A percentile compares a stretch with the other conserved stretches of the same genome.
Evolutionary conservation across 2,113 vertebrate genomes (phyloP).

Genomic region (Megaleporinus macrocephalus): DNA sequence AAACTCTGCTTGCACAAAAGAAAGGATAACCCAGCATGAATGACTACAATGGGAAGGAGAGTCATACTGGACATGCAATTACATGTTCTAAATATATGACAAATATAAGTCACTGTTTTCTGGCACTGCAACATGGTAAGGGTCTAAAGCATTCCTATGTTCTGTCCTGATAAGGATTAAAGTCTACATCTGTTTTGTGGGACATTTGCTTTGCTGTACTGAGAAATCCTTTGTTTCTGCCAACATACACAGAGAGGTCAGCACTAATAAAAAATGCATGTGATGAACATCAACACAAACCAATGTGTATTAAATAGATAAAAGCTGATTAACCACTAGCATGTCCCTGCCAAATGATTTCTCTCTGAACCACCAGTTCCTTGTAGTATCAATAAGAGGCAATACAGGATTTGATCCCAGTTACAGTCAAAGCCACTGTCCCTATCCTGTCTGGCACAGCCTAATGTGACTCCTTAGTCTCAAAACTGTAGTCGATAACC

Average conservation of each 20-base stretch:
- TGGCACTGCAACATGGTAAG: neutral
- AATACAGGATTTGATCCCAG: slow-evolving; percentile 39
- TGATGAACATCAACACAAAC: neutral
- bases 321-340: neutral
- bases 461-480: neutral
- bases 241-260: neutral
- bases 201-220: too few species aligned
- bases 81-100: neutral
- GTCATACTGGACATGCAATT: neutral
- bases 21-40: neutral
- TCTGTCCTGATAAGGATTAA: neutral
- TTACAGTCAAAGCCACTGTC: slow-evolving; percentile 35
- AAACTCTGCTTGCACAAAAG: too few species aligned
- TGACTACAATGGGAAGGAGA: neutral
- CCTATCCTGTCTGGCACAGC: slow-evolving; percentile 3
- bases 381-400: neutral
- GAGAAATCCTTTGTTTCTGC: too few species aligned
- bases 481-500: slow-evolving; percentile 34
- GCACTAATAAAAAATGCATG: neutral
- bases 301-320: neutral
- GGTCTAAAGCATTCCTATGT: neutral
- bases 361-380: neutral
- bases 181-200: neutral
- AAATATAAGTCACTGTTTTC: neutral
- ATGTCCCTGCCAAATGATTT: neutral